Evolutionary conservation across 1,140 invertebrate genomes (phyloP).

Genomic region (Lutraria rhynchaena): DNA sequence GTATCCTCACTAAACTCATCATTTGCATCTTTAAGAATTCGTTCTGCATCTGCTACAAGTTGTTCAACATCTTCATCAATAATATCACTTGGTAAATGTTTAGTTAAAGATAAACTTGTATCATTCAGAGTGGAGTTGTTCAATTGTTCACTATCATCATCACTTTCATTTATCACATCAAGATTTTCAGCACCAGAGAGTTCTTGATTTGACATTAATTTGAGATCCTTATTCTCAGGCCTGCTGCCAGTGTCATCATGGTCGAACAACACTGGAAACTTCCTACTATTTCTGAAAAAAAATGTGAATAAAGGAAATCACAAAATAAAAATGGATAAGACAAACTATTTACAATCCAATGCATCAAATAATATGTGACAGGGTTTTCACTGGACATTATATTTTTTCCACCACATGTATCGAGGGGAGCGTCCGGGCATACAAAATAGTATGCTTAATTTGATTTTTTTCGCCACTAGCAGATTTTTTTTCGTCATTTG

Average conservation of each 20-base stretch:
- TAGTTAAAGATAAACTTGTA: constrained; percentile 40
- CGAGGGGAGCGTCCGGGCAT: no score
- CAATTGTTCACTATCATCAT: neutral
- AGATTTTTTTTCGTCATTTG: no score
- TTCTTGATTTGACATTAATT: neutral
- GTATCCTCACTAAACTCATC: neutral
- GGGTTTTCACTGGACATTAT: no score
- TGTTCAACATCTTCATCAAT: constrained; percentile 41
- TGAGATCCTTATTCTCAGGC: neutral
- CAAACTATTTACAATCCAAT: no score
- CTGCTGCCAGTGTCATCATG: neutral
- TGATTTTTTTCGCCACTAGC: no score
- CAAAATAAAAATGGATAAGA: no score
- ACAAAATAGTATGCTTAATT: no score
- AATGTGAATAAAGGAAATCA: no score
- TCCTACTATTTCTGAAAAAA: no score
- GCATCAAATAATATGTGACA: no score
- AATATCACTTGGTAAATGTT: constrained; percentile 44
- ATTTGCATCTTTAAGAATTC: constrained; percentile 31
- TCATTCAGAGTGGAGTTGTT: constrained; percentile 14
- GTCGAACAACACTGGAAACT: neutral
- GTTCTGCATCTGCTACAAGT: constrained; percentile 39
- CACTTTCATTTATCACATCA: neutral
- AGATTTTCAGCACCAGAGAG: neutral
- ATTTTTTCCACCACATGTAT: no score